Base-by-base conservation (phyloP, 2,113 vertebrate genomes). In the human (Homo sapiens) region DNA sequence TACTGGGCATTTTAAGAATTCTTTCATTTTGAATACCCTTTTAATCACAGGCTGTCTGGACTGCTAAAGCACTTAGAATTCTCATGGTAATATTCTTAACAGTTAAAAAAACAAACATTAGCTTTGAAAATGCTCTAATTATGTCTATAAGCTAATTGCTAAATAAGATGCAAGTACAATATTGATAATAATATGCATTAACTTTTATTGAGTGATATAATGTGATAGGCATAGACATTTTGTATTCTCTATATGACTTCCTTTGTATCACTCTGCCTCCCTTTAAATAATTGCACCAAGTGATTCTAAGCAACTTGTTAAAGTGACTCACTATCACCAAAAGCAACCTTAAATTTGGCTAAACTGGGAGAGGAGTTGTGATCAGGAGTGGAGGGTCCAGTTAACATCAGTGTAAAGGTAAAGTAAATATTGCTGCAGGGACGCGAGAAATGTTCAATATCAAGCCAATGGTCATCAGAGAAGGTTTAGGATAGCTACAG, bases 251-350 rank as follows among this genome's bases (percentile, higher is more conserved):
- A 1, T 20, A 7, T 50, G 20, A 73, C 14, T 73, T 25, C 13
- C 22, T 48, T 52, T 23, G 0, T 70, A 0, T 14, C 3, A 59
- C 32, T 45, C 14, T 4, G 38, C 2, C 6, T 73, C 5, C n/a
- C 38, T 88, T 48, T 87, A 81, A 82, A 75, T 75, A 61, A 87
- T 6, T 68, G 66, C 13, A 50, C 16, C 23, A 87, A 43, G 82
- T 9, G 6, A 50, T 78, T 66, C 4, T 25, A 73, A 48, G 20
- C 8, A 57, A 57, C 18, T 57, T 82, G 35, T 95, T 3, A 23
- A 50, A 68, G n/a, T 40, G 25, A 57, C 4, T 79, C 30, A 78
- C 16, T 72, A 3, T 13, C 18, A 85, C 22, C 55, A 86, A 45
- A 50, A 75, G 25, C 32, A 64, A 13, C n/a, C 43, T 38, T 20